Evolutionary conservation across 1,140 invertebrate species (phyloP), one percentile per base, ranked within the genome.

Genomic region (Drosophila ananassae): DNA sequence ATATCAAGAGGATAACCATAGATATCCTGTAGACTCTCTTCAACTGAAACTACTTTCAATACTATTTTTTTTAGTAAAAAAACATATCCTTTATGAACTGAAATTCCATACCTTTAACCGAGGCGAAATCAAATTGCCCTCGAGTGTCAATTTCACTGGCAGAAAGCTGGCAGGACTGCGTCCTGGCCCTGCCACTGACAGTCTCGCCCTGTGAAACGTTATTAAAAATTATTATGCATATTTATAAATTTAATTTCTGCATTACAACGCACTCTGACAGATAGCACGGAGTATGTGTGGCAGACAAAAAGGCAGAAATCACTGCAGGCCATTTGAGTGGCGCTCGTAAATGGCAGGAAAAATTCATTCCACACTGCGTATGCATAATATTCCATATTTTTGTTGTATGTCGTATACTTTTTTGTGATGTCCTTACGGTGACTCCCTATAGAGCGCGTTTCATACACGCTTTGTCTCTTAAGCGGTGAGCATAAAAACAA

Each of bases 231-330:
- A 80, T 75, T 82, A 63, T 82, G 82, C 82, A 85, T 87, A 87
- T 87, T 87, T 82, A 79, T 82, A 68, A 89, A 87, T 74, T 87
- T 87, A 63, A 87, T 85, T 87, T 85, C 54, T 80, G 73, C 80
- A 79, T 84, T 79, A 77, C 61, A 79, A 44, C 52, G 22, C 39
- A 59, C 47, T 47, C 75, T 57, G 69, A 72, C 64, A 63, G 73
- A 56, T 52, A 67, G 47, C 57, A 73, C 22, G 51, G 12, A 67
- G 54, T 68, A 25, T 48, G 39, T 47, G 25, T 41, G 48, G 34
- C 17, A 46, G 64, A 54, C 63, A 44, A 62, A 37, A 56, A 58
- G 60, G 51, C 67, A 46, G 78, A 66, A 81, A 85, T 81, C 74
- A 80, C 80, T 85, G 80, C 81, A 84, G 73, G 77, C 77, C 72